Evolutionary conservation across 2,797 vertebrate species (phyloP).

Genomic region (Esox lucius): DNA sequence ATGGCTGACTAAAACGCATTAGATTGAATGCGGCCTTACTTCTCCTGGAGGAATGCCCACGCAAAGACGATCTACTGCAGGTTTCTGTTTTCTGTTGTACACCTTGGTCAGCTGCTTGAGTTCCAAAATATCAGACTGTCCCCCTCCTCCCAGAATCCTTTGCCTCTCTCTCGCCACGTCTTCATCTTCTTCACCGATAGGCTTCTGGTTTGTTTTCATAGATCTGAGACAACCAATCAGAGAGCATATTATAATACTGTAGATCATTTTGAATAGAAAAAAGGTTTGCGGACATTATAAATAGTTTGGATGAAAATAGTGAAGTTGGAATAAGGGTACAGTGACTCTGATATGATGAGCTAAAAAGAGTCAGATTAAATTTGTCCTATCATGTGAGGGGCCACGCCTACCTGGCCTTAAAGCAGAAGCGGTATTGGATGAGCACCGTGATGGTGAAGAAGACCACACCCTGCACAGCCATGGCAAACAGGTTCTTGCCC

Average conservation of each 20-base stretch:
- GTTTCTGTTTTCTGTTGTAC: constrained; percentile 94
- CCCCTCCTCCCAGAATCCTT: constrained; percentile 89
- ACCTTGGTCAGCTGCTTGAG: constrained; percentile 93
- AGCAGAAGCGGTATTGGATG: constrained; percentile 96
- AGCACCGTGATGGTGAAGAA: constrained; percentile 95
- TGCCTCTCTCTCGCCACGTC: constrained; percentile 95
- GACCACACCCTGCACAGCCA: constrained; percentile 92
- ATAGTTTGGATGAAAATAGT: background rate
- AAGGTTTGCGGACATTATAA: background rate
- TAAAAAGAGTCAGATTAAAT: background rate
- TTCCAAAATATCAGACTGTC: constrained; percentile 92
- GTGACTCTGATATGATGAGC: background rate
- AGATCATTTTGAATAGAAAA: background rate
- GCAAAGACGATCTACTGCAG: constrained; percentile 94
- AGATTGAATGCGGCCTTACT: constrained; percentile 65
- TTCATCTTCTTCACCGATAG: constrained; percentile 92
- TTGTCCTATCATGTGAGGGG: background rate
- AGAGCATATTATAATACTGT: background rate
- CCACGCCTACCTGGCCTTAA: constrained; percentile 86
- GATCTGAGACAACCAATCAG: constrained; percentile 68
- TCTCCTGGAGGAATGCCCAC: constrained; percentile 96
- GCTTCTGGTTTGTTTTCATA: constrained; percentile 83
- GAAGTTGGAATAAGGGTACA: background rate
- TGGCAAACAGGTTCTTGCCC: constrained; percentile 96
- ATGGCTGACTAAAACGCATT: background rate